Base-by-base conservation (phyloP, 2,888 invertebrate species). In the Caenorhabditis sp. region DNA sequence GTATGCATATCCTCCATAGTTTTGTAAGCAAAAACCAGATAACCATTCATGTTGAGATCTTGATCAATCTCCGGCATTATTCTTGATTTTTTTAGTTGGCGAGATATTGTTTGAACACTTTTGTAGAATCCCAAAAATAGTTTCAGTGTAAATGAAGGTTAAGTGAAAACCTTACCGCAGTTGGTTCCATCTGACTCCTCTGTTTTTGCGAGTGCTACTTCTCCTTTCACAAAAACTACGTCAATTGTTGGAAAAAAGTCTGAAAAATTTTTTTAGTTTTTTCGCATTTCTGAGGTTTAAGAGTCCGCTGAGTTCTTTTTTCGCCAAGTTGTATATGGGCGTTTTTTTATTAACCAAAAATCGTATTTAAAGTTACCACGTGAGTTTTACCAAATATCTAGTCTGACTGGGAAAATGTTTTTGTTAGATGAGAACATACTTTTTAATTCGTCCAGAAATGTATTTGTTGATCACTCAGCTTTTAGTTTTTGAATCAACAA, bases 1-100 rank as follows among this genome's bases (percentile, higher is more conserved):
- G 75, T 80, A 58, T 81, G 78, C 82, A 83, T 83, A 59, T 80
- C 76, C 50, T 81, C 82, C 82, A 83, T 80, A 4, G 82, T 83
- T 58, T 83, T 80, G 59, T 79, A 83, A 0, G 81, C 81, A 59
- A 83, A 77, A 10, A 83, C 31, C 3, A 83, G 64, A 63, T 81
- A 83, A 68, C 73, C 73, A 66, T 68, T 68, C 50, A 68, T 27
- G n/a, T 27, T 68, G 1, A 12, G 26, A 49, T 61, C 62, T 1
- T 58, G 31, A 26, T 62, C 58, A 17, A 19, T 27, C 3, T 65
- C 59, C 2, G 66, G 66, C 3, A 49, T 19, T 0, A 67, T 37
- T 37, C 61, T 61, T 0, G 60, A 55, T 14, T 73, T 68, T 1
- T 62, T 59, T 0, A 64, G 58, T 21, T 63, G 62, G 2, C 66